Conservation (phyloP, 1,140 invertebrate genomes). For the Drosophila pachea region DNA sequence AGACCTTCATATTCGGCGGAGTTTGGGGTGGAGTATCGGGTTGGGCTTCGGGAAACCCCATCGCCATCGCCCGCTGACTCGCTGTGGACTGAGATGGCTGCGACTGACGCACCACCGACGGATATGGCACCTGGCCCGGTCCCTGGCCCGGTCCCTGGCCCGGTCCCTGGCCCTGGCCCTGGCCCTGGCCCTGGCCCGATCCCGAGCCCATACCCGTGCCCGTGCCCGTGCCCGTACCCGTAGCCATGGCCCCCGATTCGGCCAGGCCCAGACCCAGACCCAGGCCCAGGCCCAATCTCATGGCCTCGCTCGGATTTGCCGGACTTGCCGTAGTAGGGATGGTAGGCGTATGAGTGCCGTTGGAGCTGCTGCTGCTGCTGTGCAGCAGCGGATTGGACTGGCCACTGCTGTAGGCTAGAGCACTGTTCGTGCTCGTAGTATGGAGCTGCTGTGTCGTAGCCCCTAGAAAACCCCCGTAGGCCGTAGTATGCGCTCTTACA, state of each 20-base stretch:
- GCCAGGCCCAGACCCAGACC: slow-evolving; percentile 12
- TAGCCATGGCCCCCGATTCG: neutral
- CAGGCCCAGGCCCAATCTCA: slow-evolving; percentile 32
- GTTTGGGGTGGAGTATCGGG: slow-evolving; percentile 94
- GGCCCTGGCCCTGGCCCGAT: slow-evolving; percentile 15
- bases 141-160: too few relatives aligned
- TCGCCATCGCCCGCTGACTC: slow-evolving; percentile 80
- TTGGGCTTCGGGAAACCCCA: slow-evolving; percentile 91
- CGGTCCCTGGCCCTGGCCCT: neutral
- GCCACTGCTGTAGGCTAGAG: slow-evolving; percentile 66
- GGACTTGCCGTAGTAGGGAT: slow-evolving; percentile 69
- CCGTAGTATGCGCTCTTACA: slow-evolving; percentile 77
- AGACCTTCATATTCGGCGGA: slow-evolving; percentile 93
- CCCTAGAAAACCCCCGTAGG: slow-evolving; percentile 81
- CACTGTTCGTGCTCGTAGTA: slow-evolving; percentile 71
- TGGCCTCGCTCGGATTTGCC: slow-evolving; percentile 34
- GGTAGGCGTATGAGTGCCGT: slow-evolving; percentile 69
- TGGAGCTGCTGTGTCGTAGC: slow-evolving; percentile 76
- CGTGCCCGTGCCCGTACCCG: too few relatives aligned
- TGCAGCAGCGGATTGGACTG: slow-evolving; percentile 26
- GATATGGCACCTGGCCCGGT: slow-evolving; percentile 15
- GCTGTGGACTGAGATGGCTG: slow-evolving; percentile 67
- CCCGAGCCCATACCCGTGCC: too few relatives aligned
- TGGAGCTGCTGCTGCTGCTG: slow-evolving; percentile 52
- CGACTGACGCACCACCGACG: slow-evolving; percentile 36